Evolutionary conservation across 2,797 vertebrate species (phyloP).

Genomic region (Chelon labrosus): DNA sequence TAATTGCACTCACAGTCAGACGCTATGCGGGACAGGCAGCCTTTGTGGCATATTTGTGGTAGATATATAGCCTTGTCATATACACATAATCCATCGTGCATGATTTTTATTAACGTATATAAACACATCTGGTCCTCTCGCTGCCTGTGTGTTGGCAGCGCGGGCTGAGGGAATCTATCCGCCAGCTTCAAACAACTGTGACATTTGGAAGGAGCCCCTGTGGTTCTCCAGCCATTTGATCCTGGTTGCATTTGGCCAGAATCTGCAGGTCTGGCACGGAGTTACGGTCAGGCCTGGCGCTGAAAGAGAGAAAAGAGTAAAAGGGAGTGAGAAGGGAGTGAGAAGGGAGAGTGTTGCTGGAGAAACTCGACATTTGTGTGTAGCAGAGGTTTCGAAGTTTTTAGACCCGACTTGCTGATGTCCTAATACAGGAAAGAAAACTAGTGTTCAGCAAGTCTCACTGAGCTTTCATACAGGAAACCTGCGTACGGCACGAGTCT

Average conservation of each 20-base stretch:
- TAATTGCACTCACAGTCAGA: slow-evolving; percentile 44
- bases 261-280: slow-evolving; percentile 73
- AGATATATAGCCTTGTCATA: slow-evolving; percentile 30
- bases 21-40: slow-evolving; percentile 23
- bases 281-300: slow-evolving; percentile 65
- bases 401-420: slow-evolving; percentile 9
- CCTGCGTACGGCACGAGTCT: slow-evolving; percentile 1
- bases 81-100: slow-evolving; percentile 24
- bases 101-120: slow-evolving; percentile 51
- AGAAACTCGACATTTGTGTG: slow-evolving; percentile 44
- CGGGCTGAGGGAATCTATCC: slow-evolving; percentile 60
- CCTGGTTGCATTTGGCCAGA: slow-evolving; percentile 78
- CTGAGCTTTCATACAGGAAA: slow-evolving; percentile 44
- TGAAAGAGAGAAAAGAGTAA: slow-evolving; percentile 60
- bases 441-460: background rate
- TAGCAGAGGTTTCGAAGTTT: slow-evolving; percentile 22
- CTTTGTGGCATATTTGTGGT: slow-evolving; percentile 30
- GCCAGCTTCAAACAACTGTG: slow-evolving; percentile 84
- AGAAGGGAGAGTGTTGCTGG: slow-evolving; percentile 42
- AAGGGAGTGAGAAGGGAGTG: slow-evolving; percentile 45
- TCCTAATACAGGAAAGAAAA: slow-evolving; percentile 37
- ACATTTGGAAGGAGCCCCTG: slow-evolving; percentile 83
- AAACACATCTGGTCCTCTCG: slow-evolving; percentile 69
- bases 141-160: slow-evolving; percentile 71
- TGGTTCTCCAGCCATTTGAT: slow-evolving; percentile 81